Conservation (phyloP, 2,888 invertebrate species). For the Tridacna crocea region DNA sequence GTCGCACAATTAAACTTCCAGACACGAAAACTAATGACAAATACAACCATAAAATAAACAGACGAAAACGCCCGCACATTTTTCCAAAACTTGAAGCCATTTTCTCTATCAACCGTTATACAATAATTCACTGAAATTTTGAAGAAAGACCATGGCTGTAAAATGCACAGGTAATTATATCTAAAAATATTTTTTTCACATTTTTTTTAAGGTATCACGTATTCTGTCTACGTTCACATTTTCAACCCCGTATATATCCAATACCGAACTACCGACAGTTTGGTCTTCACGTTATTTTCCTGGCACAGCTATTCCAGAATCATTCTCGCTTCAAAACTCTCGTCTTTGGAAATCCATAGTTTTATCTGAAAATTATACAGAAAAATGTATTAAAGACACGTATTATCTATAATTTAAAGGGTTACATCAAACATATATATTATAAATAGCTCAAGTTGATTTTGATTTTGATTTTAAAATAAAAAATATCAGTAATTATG, state of each 20-base stretch:
- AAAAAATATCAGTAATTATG: no score
- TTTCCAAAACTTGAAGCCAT: neutral
- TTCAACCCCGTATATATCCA: slow-evolving; percentile 6
- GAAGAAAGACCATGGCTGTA: slow-evolving; percentile 26
- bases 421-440: no score
- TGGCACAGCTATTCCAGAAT: no score
- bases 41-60: slow-evolving; percentile 17
- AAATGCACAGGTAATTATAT: neutral
- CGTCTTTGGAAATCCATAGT: no score
- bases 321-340: no score
- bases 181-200: neutral
- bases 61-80: neutral
- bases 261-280: neutral
- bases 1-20: slow-evolving; percentile 69
- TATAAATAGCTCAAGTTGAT: no score
- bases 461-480: no score
- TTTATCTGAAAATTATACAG: no score
- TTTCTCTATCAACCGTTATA: slow-evolving; percentile 23
- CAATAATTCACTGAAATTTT: slow-evolving; percentile 17
- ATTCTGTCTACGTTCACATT: neutral
- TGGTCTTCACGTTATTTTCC: no score
- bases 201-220: slow-evolving; percentile 1
- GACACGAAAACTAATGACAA: slow-evolving; percentile 40
- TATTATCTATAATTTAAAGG: no score
- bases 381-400: no score